Conservation (phyloP, 1,140 invertebrate species). For the Drosophila kurseongensis region DNA sequence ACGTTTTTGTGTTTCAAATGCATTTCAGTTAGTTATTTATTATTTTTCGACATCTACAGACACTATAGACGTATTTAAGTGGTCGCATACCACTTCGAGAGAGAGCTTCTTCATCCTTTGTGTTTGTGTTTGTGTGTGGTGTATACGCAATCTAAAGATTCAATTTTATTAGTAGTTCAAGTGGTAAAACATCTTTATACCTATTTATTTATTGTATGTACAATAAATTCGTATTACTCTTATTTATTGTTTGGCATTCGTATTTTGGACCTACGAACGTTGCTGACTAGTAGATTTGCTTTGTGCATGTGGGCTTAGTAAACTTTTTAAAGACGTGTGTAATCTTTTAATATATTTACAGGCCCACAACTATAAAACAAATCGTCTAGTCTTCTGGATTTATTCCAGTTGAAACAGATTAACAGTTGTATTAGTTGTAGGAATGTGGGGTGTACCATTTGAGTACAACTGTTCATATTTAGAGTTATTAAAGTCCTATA, state of each 20-base stretch:
- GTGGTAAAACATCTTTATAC: conserved; percentile 58
- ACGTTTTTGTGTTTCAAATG: conserved; percentile 36
- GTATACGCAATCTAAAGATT: conserved; percentile 8
- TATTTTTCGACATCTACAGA: not conserved
- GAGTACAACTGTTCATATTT: conserved; percentile 18
- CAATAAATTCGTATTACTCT: conserved; percentile 77
- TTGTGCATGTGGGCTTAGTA: conserved; percentile 5
- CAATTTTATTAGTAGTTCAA: conserved; percentile 12
- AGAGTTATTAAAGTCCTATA: conserved; percentile 20
- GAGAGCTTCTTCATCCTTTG: not conserved
- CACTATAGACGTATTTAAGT: not conserved
- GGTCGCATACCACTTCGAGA: not conserved
- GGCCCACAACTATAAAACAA: conserved; percentile 3
- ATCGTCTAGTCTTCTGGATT: conserved; percentile 19
- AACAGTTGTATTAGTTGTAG: conserved; percentile 33
- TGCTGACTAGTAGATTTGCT: conserved; percentile 22
- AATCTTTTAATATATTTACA: not conserved
- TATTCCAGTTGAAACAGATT: conserved; percentile 36
- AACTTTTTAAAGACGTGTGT: not conserved
- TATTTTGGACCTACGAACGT: conserved; percentile 39
- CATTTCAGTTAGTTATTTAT: conserved; percentile 19
- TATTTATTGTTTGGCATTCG: conserved; percentile 73
- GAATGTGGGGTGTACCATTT: conserved; percentile 32
- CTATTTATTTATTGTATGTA: conserved; percentile 68
- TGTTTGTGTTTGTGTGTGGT: conserved; percentile 22